A percentile compares a stretch with the other conserved stretches of the same genome.
These are phyloP conservation scores for Furnarius figulus DNA, from an alignment of 2,113 vertebrate species.

Conservation along the genomic window DNA sequence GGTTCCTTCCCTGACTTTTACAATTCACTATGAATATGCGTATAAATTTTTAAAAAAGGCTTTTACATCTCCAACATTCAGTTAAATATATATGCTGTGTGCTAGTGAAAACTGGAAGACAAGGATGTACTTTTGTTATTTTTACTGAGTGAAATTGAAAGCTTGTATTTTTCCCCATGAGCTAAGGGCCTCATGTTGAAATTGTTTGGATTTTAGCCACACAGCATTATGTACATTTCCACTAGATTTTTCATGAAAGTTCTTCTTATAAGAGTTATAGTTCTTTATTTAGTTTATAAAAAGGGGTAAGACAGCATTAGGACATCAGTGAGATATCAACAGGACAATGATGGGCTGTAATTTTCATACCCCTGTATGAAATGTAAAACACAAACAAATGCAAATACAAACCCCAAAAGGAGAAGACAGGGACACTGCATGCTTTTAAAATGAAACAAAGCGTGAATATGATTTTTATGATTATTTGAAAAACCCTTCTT, in stretches of 20 bases:
- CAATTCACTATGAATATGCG: not conserved
- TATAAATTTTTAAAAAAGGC: not conserved
- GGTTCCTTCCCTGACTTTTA: not conserved
- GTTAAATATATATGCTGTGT: not conserved
- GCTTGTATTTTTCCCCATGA: not conserved
- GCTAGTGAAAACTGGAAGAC: not conserved
- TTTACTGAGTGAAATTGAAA: not conserved
- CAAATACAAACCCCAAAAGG: not conserved
- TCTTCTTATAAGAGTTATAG: not conserved
- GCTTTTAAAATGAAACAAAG: not conserved
- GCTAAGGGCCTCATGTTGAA: not conserved
- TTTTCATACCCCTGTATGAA: not conserved
- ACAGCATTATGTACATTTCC: not conserved
- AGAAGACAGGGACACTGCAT: not conserved
- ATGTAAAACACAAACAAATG: not conserved
- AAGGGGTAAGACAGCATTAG: not conserved
- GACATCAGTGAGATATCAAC: not conserved
- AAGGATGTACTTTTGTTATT: not conserved
- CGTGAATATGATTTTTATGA: not conserved
- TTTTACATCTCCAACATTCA: not conserved
- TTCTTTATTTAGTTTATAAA: not conserved
- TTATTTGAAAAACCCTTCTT: not conserved
- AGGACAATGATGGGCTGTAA: not conserved
- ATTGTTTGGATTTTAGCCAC: conserved; percentile 3
- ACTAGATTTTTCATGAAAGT: not conserved